A percentile compares a stretch with the other conserved stretches of the same genome.
These are phyloP conservation scores for Diarsia mendica DNA, from an alignment of 2,888 invertebrate species.

Conservation along the genomic window DNA sequence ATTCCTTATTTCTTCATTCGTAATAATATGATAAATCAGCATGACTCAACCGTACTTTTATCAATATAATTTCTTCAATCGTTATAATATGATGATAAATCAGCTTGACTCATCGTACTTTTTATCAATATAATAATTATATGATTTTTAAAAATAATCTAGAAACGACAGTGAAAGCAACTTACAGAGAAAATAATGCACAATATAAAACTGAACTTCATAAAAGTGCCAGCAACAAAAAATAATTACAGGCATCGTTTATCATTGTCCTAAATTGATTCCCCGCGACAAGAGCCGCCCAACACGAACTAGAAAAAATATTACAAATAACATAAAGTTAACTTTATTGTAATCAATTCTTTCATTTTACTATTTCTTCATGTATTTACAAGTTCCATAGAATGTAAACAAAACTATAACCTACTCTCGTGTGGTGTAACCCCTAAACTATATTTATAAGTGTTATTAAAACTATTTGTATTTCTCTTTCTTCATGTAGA, in stretches of 20 bases:
- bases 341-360: constrained; percentile 89
- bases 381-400: constrained; percentile 87
- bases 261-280: constrained; percentile 74
- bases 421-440: constrained; percentile 86
- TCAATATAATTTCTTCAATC: constrained; percentile 90
- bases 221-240: constrained; percentile 83
- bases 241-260: constrained; percentile 75
- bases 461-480: constrained; percentile 88
- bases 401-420: constrained; percentile 89
- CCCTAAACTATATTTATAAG: constrained; percentile 89
- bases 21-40: constrained; percentile 86
- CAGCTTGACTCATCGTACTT: constrained; percentile 89
- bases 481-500: constrained; percentile 84
- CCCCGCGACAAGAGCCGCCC: constrained; percentile 63
- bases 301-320: constrained; percentile 84
- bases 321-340: constrained; percentile 87
- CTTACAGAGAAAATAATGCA: constrained; percentile 89
- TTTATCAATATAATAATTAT: constrained; percentile 89
- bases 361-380: constrained; percentile 85
- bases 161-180: constrained; percentile 90
- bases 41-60: constrained; percentile 89
- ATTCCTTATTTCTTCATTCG: constrained; percentile 91
- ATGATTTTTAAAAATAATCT: constrained; percentile 89
- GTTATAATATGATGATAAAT: constrained; percentile 86
- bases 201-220: constrained; percentile 85